A percentile compares a stretch with the other conserved stretches of the same genome.
Evolutionary conservation across 1,140 invertebrate genomes (phyloP).

Genomic region (Neotoxoptera formosana): DNA sequence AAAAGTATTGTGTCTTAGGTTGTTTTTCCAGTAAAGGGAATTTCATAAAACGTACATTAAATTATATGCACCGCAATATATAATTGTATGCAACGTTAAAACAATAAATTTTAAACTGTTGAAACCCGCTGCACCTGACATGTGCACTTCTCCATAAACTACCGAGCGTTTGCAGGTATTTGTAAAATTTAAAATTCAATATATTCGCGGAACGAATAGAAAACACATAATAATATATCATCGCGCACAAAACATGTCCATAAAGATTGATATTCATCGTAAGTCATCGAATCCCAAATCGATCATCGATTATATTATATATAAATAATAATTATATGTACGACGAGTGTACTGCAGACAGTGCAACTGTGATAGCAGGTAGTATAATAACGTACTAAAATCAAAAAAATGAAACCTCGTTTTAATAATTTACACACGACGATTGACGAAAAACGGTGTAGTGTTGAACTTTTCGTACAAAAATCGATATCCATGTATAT

Average conservation of each 20-base stretch:
- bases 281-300: background rate
- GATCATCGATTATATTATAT: background rate
- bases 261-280: background rate
- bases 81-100: background rate
- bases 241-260: background rate
- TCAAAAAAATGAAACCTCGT: background rate
- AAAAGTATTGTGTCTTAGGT: background rate
- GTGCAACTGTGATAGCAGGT: too few species aligned
- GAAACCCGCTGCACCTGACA: background rate
- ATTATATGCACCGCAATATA: background rate
- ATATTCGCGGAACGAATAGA: background rate
- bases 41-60: background rate
- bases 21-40: background rate
- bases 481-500: slow-evolving; percentile 32
- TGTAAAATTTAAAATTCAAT: background rate
- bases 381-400: background rate
- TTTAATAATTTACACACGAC: background rate
- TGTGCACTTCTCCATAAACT: background rate
- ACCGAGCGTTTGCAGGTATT: background rate
- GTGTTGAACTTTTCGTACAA: background rate
- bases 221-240: background rate
- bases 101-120: background rate
- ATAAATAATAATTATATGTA: too few species aligned
- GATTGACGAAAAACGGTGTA: background rate
- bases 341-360: too few species aligned